phyloP scores from a whole-genome alignment of 2,888 invertebrate species.

The Tuberolachnus salignus region DNA sequence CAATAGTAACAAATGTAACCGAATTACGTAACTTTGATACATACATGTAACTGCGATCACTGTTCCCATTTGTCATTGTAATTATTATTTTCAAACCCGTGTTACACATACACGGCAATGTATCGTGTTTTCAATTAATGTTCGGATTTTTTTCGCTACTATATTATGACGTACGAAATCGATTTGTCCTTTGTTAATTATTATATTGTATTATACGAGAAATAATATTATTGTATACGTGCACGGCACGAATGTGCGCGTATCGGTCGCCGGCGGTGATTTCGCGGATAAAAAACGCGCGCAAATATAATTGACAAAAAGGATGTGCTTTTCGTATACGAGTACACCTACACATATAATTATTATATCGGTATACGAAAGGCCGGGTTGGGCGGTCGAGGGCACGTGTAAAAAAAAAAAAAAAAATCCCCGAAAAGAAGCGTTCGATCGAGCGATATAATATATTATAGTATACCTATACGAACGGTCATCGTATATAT shows the following conservation, averaged over 20 bases:
- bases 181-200: slow-evolving; percentile 32
- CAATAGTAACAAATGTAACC: too few relatives aligned
- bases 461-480: slow-evolving; percentile 6
- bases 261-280: slow-evolving; percentile 42
- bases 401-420: slow-evolving; percentile 27
- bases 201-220: slow-evolving; percentile 46
- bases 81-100: too few relatives aligned
- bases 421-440: slow-evolving; percentile 12
- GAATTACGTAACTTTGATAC: too few relatives aligned
- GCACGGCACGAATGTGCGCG: too few relatives aligned
- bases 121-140: too few relatives aligned
- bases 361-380: neutral
- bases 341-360: too few relatives aligned
- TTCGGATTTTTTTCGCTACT: too few relatives aligned
- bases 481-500: slow-evolving; percentile 33
- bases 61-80: too few relatives aligned
- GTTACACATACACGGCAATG: too few relatives aligned
- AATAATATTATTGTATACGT: too few relatives aligned
- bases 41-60: too few relatives aligned
- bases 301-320: slow-evolving; percentile 55
- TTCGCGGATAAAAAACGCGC: slow-evolving; percentile 51
- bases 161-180: slow-evolving; percentile 37
- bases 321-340: slow-evolving; percentile 40
- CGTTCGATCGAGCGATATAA: slow-evolving; percentile 12
- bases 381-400: neutral